phyloP scores from a whole-genome alignment of 2,113 vertebrate genomes.

The Sporophila hypoxantha region DNA sequence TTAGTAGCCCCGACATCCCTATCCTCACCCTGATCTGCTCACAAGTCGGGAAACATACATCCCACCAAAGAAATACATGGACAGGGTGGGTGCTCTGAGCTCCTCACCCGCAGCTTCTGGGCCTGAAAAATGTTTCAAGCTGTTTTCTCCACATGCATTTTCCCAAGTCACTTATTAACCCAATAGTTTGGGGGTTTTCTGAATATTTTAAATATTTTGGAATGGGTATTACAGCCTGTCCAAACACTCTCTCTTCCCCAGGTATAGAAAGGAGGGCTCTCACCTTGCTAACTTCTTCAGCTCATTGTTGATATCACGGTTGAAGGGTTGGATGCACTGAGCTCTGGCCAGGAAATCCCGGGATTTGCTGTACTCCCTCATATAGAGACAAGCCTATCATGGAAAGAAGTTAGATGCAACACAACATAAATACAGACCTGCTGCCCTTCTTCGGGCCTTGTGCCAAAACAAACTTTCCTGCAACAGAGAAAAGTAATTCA shows the following conservation, averaged over 20 bases:
- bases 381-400: constrained; percentile 80
- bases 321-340: constrained; percentile 81
- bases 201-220: neutral
- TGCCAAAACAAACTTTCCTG: neutral
- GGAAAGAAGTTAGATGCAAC: neutral
- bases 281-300: constrained; percentile 81
- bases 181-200: neutral
- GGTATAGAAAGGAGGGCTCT: constrained; percentile 9
- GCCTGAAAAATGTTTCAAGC: neutral
- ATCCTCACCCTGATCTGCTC: neutral
- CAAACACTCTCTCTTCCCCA: neutral
- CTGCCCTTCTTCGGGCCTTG: rapidly evolving
- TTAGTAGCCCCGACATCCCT: neutral
- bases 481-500: neutral
- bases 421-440: neutral
- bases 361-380: constrained; percentile 80
- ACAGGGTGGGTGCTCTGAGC: neutral
- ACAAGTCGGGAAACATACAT: neutral
- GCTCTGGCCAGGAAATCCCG: constrained; percentile 78
- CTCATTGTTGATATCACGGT: constrained; percentile 82
- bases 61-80: neutral
- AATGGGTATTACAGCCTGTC: neutral
- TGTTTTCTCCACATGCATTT: neutral
- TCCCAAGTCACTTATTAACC: neutral
- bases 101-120: neutral